A percentile compares a stretch with the other conserved stretches of the same genome.
Conservation (phyloP, 2,797 vertebrate species). For the Poliocrania exsul region DNA sequence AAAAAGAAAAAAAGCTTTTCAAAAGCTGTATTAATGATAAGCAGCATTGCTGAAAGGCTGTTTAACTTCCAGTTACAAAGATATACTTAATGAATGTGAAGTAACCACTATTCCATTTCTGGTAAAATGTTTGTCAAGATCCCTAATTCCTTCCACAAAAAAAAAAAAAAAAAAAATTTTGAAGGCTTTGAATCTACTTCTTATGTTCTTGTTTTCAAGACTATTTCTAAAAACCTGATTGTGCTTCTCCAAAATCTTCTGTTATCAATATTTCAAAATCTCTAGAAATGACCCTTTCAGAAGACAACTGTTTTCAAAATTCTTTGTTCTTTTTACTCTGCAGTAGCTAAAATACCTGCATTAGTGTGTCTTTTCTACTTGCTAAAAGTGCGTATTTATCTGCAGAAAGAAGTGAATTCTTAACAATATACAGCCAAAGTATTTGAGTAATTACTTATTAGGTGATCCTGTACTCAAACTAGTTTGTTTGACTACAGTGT, state of each 20-base stretch:
- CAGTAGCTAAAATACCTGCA: background rate
- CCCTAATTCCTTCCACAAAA: background rate
- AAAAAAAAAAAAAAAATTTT: background rate
- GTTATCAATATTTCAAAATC: background rate
- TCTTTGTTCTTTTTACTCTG: background rate
- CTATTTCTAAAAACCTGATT: background rate
- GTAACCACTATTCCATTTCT: background rate
- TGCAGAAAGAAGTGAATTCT: background rate
- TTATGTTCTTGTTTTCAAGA: background rate
- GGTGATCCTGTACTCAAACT: background rate
- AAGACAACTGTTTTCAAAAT: background rate
- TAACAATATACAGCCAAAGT: background rate
- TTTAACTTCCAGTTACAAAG: background rate
- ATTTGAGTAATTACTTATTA: background rate
- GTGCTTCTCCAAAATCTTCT: background rate
- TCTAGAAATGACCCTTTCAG: background rate
- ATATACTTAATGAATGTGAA: background rate
- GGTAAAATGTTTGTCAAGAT: background rate
- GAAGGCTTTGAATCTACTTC: background rate
- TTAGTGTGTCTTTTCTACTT: background rate
- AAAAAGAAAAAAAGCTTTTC: background rate
- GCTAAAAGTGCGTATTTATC: background rate
- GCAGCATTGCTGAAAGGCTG: background rate
- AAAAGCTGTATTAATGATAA: background rate
- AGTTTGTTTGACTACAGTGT: background rate